Percentiles rank a stretch among this genome's conserved stretches.
Evolutionary conservation across 2,797 vertebrate genomes (phyloP).

Genomic region (Microctenopoma stevenorrisi): DNA sequence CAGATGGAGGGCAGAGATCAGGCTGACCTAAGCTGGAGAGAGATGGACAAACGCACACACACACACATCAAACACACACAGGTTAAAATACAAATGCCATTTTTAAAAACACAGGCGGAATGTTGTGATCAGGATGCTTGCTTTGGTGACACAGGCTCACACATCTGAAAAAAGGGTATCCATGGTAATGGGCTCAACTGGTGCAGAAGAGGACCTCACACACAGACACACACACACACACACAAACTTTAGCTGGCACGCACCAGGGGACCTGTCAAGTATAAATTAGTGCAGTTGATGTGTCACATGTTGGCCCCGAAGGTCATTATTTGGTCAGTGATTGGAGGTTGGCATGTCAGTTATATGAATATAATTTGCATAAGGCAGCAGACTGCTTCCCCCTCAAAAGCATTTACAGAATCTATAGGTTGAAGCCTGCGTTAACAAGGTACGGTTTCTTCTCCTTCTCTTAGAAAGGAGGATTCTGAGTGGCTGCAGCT

Average conservation of each 20-base stretch:
- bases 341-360: constrained; percentile 79
- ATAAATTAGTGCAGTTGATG: constrained; percentile 79
- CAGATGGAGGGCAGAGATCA: constrained; percentile 36
- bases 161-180: constrained; percentile 64
- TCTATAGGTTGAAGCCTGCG: constrained; percentile 55
- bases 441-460: constrained; percentile 25
- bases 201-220: constrained; percentile 57
- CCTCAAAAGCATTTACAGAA: constrained; percentile 62
- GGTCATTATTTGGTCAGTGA: constrained; percentile 85
- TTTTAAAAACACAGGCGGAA: constrained; percentile 6
- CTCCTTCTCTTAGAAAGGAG: constrained; percentile 4
- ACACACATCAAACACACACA: neutral
- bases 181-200: constrained; percentile 80
- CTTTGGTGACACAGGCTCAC: constrained; percentile 55
- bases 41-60: neutral
- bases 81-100: constrained; percentile 3
- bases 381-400: constrained; percentile 61
- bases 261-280: constrained; percentile 80
- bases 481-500: constrained; percentile 11
- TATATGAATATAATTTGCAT: constrained; percentile 79
- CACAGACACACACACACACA: constrained; percentile 34
- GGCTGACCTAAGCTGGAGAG: constrained; percentile 16
- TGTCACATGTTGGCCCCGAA: constrained; percentile 77
- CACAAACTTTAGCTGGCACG: constrained; percentile 55
- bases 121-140: constrained; percentile 36